Percentiles rank a stretch among this genome's conserved stretches.
phyloP scores from a whole-genome alignment of 2,113 vertebrate species.

The Alaudala cheleensis region DNA sequence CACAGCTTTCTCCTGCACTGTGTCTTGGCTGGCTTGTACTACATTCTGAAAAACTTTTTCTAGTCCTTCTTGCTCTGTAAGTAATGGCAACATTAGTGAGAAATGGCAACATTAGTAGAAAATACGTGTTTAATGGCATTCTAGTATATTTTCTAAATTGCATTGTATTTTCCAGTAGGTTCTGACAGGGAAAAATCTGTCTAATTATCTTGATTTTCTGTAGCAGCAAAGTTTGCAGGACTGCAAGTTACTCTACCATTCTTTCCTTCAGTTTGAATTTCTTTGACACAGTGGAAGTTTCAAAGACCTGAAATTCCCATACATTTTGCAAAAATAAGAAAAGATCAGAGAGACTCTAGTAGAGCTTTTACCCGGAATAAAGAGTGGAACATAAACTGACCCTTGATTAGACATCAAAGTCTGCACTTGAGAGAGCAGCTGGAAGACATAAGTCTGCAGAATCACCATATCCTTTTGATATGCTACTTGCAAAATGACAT shows the following conservation, averaged over 20 bases:
- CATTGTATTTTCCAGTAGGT: neutral
- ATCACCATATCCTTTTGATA: neutral
- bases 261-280: neutral
- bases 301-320: neutral
- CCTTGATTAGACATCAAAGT: slow-evolving; percentile 35
- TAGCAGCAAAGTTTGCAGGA: neutral
- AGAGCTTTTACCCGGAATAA: neutral
- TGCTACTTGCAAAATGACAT: neutral
- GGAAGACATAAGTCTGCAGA: neutral
- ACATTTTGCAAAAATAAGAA: slow-evolving; percentile 9
- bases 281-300: neutral
- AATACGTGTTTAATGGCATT: neutral
- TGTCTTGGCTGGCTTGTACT: neutral
- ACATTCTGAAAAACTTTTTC: neutral
- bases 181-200: neutral
- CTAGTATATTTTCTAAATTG: neutral
- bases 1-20: neutral
- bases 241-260: neutral
- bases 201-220: neutral
- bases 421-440: neutral
- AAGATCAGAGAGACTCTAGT: neutral
- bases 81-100: neutral
- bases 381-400: neutral
- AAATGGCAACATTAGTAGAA: neutral
- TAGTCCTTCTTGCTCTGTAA: neutral